These are phyloP conservation scores for Perodicticus potto DNA, from an alignment of 2,797 vertebrate species.

Conservation along the genomic window DNA sequence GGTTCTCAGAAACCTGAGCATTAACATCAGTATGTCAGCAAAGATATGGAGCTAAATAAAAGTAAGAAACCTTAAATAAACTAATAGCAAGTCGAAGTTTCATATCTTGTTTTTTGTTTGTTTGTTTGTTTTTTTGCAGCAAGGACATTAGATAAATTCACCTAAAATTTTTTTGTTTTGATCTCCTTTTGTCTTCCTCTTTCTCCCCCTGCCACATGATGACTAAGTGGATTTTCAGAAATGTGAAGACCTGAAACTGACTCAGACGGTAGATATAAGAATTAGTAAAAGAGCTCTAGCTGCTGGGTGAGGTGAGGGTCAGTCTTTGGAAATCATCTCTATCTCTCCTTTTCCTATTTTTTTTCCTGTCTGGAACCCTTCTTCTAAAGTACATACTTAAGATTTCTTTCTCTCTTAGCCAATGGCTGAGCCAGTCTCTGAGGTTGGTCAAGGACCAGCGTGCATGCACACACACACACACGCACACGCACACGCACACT, in stretches of 20 bases:
- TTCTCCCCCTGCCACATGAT: neutral
- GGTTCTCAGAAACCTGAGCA: neutral
- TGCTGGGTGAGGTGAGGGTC: neutral
- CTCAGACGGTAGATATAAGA: neutral
- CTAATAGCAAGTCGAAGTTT: neutral
- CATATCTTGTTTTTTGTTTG: neutral
- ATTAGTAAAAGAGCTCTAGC: neutral
- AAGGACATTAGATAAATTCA: slow-evolving; percentile 30
- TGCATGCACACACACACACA: neutral
- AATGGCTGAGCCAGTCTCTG: neutral
- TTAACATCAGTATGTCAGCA: neutral
- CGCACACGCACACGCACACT: neutral
- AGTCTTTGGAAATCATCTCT: neutral
- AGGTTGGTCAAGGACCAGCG: neutral
- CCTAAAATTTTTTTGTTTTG: neutral
- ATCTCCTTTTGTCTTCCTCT: neutral
- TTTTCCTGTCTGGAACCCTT: neutral
- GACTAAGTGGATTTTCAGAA: neutral
- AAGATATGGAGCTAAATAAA: neutral
- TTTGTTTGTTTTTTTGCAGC: neutral
- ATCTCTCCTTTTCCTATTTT: neutral
- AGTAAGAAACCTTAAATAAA: slow-evolving; percentile 5
- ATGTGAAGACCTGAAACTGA: neutral
- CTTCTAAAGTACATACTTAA: neutral
- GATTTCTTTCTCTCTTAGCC: neutral